Percentiles rank a stretch among this genome's conserved stretches.
Conservation (phyloP, 2,797 vertebrate species). For the Staurois parvus region DNA sequence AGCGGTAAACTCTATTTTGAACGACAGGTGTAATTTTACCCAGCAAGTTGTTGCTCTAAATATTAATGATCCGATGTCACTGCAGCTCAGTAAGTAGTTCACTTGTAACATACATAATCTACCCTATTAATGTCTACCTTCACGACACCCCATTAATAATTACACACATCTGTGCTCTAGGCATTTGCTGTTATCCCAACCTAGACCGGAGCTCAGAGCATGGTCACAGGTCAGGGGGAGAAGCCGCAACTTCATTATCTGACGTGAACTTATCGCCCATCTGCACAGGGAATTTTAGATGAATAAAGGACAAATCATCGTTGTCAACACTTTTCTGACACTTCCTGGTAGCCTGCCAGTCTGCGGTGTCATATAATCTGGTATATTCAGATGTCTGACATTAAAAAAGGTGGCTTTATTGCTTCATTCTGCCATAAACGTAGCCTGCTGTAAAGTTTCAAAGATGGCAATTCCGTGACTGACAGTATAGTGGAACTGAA, state of each 20-base stretch:
- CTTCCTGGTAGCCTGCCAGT: neutral
- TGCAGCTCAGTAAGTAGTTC: neutral
- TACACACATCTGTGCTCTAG: slow-evolving; percentile 10
- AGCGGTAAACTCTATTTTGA: neutral
- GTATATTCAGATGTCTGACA: neutral
- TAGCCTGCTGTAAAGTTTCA: neutral
- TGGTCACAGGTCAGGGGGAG: slow-evolving; percentile 9
- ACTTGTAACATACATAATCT: slow-evolving; percentile 33
- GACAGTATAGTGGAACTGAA: neutral
- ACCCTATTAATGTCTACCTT: slow-evolving; percentile 22
- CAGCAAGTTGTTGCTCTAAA: slow-evolving; percentile 3
- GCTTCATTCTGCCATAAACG: too few relatives aligned
- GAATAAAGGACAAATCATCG: neutral
- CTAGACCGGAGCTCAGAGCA: neutral
- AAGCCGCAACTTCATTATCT: slow-evolving; percentile 11
- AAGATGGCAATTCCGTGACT: neutral
- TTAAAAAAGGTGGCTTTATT: neutral
- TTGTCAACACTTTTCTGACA: neutral
- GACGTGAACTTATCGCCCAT: slow-evolving; percentile 14
- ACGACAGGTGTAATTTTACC: neutral
- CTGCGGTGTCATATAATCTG: neutral
- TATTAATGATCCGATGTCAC: slow-evolving; percentile 33
- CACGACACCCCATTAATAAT: slow-evolving; percentile 34
- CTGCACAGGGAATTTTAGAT: slow-evolving; percentile 16
- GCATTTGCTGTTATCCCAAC: slow-evolving; percentile 16